These are phyloP conservation scores for Tetragnatha montana DNA, from an alignment of 2,888 invertebrate genomes.

Conservation along the genomic window DNA sequence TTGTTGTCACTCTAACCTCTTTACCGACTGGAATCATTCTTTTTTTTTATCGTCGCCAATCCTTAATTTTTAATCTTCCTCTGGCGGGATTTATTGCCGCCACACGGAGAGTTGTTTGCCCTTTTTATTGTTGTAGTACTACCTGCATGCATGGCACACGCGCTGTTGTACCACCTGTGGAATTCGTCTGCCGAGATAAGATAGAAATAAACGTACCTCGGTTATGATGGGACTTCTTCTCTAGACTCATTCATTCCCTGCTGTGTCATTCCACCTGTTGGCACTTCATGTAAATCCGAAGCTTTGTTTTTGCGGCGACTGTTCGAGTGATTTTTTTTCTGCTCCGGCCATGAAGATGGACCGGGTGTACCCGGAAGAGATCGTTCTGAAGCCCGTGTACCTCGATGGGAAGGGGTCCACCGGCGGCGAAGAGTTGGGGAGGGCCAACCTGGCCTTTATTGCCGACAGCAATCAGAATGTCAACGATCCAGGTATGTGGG, in stretches of 20 bases:
- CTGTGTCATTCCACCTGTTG: constrained; percentile 7
- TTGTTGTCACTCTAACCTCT: constrained; percentile 5
- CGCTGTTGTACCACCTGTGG: background rate
- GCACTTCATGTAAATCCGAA: background rate
- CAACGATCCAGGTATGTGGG: constrained; percentile 30
- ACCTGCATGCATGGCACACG: background rate
- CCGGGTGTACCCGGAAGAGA: background rate
- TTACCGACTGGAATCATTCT: background rate
- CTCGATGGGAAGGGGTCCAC: background rate
- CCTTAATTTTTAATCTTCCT: background rate
- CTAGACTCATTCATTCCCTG: too few relatives aligned
- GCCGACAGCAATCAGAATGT: constrained; percentile 44
- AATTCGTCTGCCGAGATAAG: constrained; percentile 6
- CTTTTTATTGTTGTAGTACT: background rate
- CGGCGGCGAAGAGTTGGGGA: background rate
- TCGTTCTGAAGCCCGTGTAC: constrained; percentile 18
- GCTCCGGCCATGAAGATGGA: constrained; percentile 27
- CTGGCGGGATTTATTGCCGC: constrained; percentile 5
- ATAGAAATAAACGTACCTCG: background rate
- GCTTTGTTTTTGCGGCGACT: background rate
- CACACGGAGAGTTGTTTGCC: background rate
- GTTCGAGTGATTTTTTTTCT: too few relatives aligned
- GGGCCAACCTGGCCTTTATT: constrained; percentile 19
- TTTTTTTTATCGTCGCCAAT: background rate
- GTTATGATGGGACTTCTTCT: too few relatives aligned